These are phyloP conservation scores for Pammene fasciana DNA, from an alignment of 2,888 invertebrate genomes.

Conservation along the genomic window DNA sequence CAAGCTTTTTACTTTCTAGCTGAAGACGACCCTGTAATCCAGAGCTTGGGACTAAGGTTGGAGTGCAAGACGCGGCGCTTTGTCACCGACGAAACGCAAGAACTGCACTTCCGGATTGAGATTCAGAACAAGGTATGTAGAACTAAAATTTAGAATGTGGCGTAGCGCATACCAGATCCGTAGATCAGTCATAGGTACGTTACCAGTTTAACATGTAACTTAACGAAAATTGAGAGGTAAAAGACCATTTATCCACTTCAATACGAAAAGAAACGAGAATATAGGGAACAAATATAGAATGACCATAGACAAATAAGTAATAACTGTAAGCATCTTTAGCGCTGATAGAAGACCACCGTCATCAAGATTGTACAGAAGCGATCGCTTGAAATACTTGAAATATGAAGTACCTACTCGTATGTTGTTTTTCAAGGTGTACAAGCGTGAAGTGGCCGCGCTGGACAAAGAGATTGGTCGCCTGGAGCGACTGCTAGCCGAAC, in stretches of 20 bases:
- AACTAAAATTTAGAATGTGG: neutral
- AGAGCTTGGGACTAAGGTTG: slow-evolving; percentile 93
- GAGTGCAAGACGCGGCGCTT: slow-evolving; percentile 94
- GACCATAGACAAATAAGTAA: too few relatives aligned
- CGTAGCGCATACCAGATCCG: neutral
- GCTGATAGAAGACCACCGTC: too few relatives aligned
- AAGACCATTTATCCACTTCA: too few relatives aligned
- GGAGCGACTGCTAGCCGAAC: slow-evolving; percentile 87
- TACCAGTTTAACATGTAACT: too few relatives aligned
- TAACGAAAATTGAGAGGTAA: too few relatives aligned
- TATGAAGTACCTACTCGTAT: neutral
- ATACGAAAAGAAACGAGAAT: too few relatives aligned
- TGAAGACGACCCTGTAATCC: slow-evolving; percentile 91
- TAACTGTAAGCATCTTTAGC: too few relatives aligned
- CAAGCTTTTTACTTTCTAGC: slow-evolving; percentile 65
- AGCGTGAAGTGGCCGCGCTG: slow-evolving; percentile 90
- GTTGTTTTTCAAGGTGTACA: slow-evolving; percentile 84
- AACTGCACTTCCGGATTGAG: slow-evolving; percentile 93
- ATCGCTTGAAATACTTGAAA: too few relatives aligned
- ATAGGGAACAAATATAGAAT: too few relatives aligned
- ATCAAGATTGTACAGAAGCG: too few relatives aligned
- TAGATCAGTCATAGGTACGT: too few relatives aligned
- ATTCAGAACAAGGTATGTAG: slow-evolving; percentile 89
- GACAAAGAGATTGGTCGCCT: slow-evolving; percentile 90
- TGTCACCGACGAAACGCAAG: slow-evolving; percentile 91